phyloP scores from a whole-genome alignment of 2,797 vertebrate species.

The Coregonus sp. region DNA sequence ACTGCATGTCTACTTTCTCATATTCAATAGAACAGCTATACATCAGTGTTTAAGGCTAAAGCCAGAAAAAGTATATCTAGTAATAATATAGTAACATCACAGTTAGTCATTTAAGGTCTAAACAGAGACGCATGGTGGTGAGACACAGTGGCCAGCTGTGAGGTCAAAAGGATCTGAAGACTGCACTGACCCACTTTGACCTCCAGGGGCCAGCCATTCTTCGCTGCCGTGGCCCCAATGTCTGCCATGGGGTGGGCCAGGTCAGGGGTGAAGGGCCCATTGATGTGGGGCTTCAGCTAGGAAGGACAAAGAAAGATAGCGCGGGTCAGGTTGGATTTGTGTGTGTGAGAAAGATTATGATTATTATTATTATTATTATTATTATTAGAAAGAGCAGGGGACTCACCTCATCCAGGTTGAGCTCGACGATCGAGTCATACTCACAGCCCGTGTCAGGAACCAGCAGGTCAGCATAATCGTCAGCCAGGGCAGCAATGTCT shows the following conservation, averaged over 20 bases:
- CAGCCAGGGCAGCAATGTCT: conserved; percentile 82
- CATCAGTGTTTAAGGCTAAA: neutral
- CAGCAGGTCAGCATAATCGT: conserved; percentile 83
- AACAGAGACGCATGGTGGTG: neutral
- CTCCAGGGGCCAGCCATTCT: conserved; percentile 91
- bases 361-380: no score
- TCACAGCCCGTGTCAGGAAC: conserved; percentile 90
- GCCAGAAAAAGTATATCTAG: neutral
- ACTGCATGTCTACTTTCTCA: neutral
- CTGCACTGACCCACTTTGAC: conserved; percentile 90
- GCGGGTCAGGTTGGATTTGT: neutral
- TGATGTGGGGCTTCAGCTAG: conserved; percentile 93
- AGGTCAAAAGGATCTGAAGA: neutral
- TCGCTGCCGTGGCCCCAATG: conserved; percentile 82
- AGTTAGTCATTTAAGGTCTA: neutral
- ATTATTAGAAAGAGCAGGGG: conserved; percentile 43
- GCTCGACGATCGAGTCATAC: conserved; percentile 90
- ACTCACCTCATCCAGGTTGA: conserved; percentile 89
- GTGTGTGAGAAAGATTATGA: neutral
- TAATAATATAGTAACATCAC: neutral
- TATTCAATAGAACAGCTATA: neutral
- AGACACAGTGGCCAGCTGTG: neutral
- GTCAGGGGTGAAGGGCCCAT: conserved; percentile 95
- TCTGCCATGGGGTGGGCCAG: conserved; percentile 88
- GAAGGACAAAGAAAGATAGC: neutral